Evolutionary conservation across 2,113 vertebrate genomes (phyloP).

Genomic region (Mobula hypostoma): DNA sequence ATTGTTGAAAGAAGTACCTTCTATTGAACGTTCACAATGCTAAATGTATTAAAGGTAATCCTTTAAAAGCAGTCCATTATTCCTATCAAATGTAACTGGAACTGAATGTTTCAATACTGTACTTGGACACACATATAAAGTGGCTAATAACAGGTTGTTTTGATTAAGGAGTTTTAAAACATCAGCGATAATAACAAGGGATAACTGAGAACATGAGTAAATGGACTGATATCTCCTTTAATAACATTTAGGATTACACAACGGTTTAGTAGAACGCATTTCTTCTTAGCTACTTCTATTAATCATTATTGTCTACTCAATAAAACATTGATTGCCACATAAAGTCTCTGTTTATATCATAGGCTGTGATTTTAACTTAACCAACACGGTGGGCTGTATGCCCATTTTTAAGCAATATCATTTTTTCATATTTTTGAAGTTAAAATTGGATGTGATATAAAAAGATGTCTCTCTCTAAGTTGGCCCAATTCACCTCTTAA

Average conservation of each 20-base stretch:
- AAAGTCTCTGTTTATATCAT: background rate
- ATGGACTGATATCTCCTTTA: background rate
- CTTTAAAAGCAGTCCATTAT: background rate
- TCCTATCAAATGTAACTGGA: background rate
- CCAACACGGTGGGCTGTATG: background rate
- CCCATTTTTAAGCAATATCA: background rate
- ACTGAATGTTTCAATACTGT: background rate
- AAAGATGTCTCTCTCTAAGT: background rate
- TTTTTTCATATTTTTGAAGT: background rate
- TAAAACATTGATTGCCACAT: background rate
- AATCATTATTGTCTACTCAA: background rate
- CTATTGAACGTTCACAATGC: background rate
- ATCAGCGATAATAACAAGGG: background rate
- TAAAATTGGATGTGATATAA: background rate
- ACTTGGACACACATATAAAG: background rate
- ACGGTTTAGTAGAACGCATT: background rate
- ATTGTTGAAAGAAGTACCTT: background rate
- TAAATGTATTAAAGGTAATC: background rate
- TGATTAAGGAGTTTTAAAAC: background rate
- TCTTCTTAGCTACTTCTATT: background rate
- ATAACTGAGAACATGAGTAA: background rate
- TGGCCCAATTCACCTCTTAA: background rate
- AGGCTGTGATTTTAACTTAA: slow-evolving; percentile 1
- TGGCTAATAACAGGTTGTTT: background rate
- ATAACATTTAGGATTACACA: background rate